Evolutionary conservation across 2,113 vertebrate species (phyloP), one percentile per base, ranked within the genome.

Genomic region (Chauna torquata): DNA sequence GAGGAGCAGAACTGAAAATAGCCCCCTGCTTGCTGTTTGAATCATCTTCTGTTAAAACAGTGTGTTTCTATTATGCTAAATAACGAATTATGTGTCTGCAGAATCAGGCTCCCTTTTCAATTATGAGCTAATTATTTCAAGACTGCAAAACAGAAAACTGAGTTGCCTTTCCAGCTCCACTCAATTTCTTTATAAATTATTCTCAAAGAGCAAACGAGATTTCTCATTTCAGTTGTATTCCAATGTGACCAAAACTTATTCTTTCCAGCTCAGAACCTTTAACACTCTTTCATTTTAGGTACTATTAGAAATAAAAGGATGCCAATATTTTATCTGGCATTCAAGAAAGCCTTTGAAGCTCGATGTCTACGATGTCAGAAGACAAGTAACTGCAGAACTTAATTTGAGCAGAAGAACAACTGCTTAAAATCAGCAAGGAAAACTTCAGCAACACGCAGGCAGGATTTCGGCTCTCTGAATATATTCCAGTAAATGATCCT

Each of bases 341-440:
- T 74, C 71, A 77, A 72, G 82, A 40, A 91, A 91, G 59, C 42
- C 91, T 96, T 97, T 96, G 86, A 96, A 96, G 84, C 61, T 82
- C 77, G 49, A 65, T 36, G 88, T 81, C 69, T 94, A 55, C 66
- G 62, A 27, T 58, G 86, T 95, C 89, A 95, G 76, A 91, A 74
- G 86, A 80, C 86, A 80, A 95, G 77, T 89, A 95, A 95, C 4
- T 13, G 88, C 72, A 92, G 76, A 86, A 92, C 62, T 65, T 92
- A 65, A 87, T 90, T 86, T 84, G 92, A 72, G 94, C 77, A 87
- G 86, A 86, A 23, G 70, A 97, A 69, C 79, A 82, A 92, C 78
- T 89, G 47, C 42, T 92, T 85, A 72, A 90, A 94, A 91, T 12
- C 84, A 90, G 86, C 74, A 89, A 58, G 86, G 70, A 90, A 36